Conservation (phyloP, 2,113 vertebrate genomes). For the Catharus fuscescens region DNA sequence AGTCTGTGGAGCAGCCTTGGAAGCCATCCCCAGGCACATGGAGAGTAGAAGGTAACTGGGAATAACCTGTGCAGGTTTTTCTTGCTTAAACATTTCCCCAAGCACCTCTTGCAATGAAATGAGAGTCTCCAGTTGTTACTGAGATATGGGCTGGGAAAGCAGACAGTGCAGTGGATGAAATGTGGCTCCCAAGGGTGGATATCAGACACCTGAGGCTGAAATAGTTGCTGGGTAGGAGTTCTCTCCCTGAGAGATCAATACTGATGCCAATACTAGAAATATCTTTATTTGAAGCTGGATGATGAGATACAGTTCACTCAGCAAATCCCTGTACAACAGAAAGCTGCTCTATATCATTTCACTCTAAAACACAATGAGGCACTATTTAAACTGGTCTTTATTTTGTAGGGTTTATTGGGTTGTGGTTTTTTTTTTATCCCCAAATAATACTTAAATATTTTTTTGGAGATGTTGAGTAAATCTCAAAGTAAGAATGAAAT, state of each 20-base stretch:
- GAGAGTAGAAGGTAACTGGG: neutral
- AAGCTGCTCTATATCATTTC: neutral
- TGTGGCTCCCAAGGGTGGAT: neutral
- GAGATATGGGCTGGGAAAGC: neutral
- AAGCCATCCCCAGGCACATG: neutral
- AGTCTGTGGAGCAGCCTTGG: neutral
- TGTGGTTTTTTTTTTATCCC: too few relatives aligned
- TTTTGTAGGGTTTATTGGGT: neutral
- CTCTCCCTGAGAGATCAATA: neutral
- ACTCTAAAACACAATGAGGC: neutral
- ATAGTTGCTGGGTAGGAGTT: neutral
- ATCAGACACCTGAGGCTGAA: neutral
- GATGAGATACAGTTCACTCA: neutral
- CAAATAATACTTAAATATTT: neutral
- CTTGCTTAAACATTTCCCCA: neutral
- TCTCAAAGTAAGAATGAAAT: neutral
- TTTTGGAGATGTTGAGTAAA: neutral
- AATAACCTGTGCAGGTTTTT: neutral
- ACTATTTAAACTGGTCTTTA: accelerated
- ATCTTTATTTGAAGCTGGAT: neutral
- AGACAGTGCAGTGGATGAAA: neutral
- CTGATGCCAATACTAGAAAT: neutral
- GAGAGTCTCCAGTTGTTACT: neutral
- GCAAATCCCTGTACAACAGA: accelerated
- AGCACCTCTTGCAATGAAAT: neutral